Evolutionary conservation across 92 coral and sea anemone genomes (phyloP), one percentile per base, ranked within the genome.

Genomic region (Zoanthus sansibaricus): DNA sequence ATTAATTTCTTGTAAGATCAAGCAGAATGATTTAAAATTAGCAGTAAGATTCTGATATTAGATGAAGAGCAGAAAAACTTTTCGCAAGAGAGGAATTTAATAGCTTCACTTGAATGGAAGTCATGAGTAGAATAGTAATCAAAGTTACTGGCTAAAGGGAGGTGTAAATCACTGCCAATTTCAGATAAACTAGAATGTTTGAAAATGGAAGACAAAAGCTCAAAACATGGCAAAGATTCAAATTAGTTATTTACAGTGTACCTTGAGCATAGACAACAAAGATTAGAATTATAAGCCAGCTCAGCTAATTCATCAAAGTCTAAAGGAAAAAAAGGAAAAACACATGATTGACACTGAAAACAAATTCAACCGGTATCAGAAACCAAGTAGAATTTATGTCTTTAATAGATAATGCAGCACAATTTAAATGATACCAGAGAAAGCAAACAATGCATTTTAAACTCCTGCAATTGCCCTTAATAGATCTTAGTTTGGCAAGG

Each of bases 341-440:
- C 79, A 49, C 49, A 2, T 75, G 79, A 49, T 75, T 16, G 80
- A 76, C 80, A 76, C 11, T 76, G 80, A 17, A 76, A 76, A 76
- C 80, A 76, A 76, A 76, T 18, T 66, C 80, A 76, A 17, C 80
- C 80, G 51, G 10, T 76, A 76, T 76, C 80, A 76, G 66, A 51
- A 9, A 76, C 67, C 10, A 46, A 76, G 51, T 52, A 76, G 2
- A 1, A 76, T 51, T 51, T 76, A 46, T 76, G 80, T 76, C 80
- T 46, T 51, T 76, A 21, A 52, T 9, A 75, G 80, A 76, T 0
- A 76, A 66, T 2, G 80, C 11, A 76, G 47, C 51, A 76, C 58
- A 47, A 47, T 74, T 74, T 46, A 74, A 16, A 74, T 46, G 78
- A 33, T 74, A 74, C 58, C 78, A 74, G 78, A 47, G 59, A 74